Base-by-base conservation (phyloP, 1,140 invertebrate species). In the Cephus cinctus region DNA sequence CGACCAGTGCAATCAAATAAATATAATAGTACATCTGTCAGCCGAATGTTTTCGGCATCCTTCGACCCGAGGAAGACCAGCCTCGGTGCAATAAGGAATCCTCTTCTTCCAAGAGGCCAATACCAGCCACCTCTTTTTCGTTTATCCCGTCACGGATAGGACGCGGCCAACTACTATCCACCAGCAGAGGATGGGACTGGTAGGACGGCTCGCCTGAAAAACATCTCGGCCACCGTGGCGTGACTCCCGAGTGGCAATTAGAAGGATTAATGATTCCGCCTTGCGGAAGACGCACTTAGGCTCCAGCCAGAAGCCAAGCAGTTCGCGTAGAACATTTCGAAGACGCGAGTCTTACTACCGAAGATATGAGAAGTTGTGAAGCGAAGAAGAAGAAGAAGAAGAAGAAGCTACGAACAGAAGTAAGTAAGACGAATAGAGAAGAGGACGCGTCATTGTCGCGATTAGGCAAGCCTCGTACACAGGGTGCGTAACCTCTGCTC, bases 11-110 rank as follows among this genome's bases (percentile, higher is more conserved):
- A 63, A 67, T 67, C 60, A 63, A 67, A 67, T 63, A 67, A 67
- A 67, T n/a, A n/a, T 64, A 67, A 62, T 65, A 48, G 56, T 61
- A 63, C 63, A 63, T 67, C 63, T 65, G 63, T 65, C 61, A 56
- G 62, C 59, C 65, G 61, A 67, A 61, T 67, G 61, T 56, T 30
- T 49, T 43, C 46, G 21, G 43, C 30, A n/a, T n/a, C n/a, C n/a
- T n/a, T n/a, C n/a, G n/a, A n/a, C n/a, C n/a, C n/a, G n/a, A n/a
- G 21, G 43, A 44, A 19, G 12, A 11, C 43, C 31, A 45, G 11
- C 20, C 16, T 31, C 22, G 14, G 6, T 11, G 44, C 44, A 27
- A 38, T 46, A 27, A 38, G 34, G 44, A 23, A 38, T 46, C 34
- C 31, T 46, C 23, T 38, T 46, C n/a, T n/a, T n/a, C n/a, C n/a